Conservation (phyloP, 2,113 vertebrate species). For the Daboia siamensis region DNA sequence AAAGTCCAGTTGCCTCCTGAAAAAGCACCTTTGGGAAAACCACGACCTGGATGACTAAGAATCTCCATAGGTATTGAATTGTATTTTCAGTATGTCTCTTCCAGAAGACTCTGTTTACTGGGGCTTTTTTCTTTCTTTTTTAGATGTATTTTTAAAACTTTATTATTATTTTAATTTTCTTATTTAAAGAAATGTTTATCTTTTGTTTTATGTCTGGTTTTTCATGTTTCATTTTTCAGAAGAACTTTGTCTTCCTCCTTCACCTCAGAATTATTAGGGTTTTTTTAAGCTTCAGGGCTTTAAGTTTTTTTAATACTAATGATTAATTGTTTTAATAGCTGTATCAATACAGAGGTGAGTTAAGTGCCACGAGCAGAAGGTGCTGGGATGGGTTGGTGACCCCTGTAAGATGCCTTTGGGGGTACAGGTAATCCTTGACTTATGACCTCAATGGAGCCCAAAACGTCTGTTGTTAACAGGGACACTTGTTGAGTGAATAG, state of each 20-base stretch:
- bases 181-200: neutral
- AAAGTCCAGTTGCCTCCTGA: too few species aligned
- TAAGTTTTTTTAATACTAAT: neutral
- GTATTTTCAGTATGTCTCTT: neutral
- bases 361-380: fast-evolving
- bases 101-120: neutral
- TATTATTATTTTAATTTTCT: neutral
- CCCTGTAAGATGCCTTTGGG: neutral
- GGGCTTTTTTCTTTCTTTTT: too few species aligned
- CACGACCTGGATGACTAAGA: too few species aligned
- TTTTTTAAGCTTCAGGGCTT: neutral
- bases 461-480: neutral
- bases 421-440: neutral
- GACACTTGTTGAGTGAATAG: neutral
- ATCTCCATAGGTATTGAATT: neutral
- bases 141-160: neutral
- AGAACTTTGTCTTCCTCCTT: neutral
- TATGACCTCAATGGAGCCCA: neutral
- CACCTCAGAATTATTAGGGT: neutral
- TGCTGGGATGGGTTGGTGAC: neutral
- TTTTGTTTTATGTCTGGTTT: neutral
- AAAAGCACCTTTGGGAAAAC: too few species aligned
- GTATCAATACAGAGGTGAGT: too few species aligned
- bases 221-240: neutral
- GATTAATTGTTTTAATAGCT: neutral